phyloP scores from a whole-genome alignment of 2,797 vertebrate genomes.

The Decapterus maruadsi region DNA sequence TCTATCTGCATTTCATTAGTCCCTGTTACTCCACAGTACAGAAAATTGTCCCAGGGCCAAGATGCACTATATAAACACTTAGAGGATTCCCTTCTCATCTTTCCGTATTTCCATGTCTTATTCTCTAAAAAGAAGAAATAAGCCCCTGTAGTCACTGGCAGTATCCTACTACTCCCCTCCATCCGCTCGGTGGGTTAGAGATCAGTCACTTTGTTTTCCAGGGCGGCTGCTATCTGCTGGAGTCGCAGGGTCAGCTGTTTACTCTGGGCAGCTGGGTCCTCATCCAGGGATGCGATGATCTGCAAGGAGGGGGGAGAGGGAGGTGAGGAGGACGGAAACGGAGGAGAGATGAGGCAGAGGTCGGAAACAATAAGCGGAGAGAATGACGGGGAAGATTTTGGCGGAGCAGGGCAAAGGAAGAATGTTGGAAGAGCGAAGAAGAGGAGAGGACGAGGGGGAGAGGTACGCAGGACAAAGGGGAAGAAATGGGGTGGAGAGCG shows the following conservation, averaged over 20 bases:
- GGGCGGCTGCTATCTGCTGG: constrained; percentile 95
- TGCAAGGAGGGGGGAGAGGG: constrained; percentile 65
- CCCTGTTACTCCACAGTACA: constrained; percentile 56
- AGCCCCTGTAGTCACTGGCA: constrained; percentile 78
- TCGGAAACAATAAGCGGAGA: constrained; percentile 31
- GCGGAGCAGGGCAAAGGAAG: constrained; percentile 17
- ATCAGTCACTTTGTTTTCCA: constrained; percentile 99
- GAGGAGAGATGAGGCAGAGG: constrained; percentile 22
- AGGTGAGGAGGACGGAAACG: constrained; percentile 29
- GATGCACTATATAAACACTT: constrained; percentile 37
- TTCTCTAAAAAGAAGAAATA: constrained; percentile 67
- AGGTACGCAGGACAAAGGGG: constrained; percentile 32
- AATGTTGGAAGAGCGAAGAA: constrained; percentile 13
- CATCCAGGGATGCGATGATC: constrained; percentile 97
- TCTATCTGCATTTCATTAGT: constrained; percentile 67
- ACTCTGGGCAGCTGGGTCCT: constrained; percentile 96
- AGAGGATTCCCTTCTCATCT: constrained; percentile 50
- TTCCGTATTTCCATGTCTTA: constrained; percentile 61
- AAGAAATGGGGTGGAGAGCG: constrained; percentile 31
- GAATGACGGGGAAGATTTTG: not conserved
- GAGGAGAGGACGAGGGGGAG: not conserved
- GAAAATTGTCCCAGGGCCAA: constrained; percentile 50
- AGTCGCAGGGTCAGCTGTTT: constrained; percentile 98
- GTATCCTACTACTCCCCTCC: constrained; percentile 43
- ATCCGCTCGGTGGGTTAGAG: constrained; percentile 86